These are phyloP conservation scores for Theristicus caerulescens DNA, from an alignment of 2,113 vertebrate genomes.

Conservation along the genomic window DNA sequence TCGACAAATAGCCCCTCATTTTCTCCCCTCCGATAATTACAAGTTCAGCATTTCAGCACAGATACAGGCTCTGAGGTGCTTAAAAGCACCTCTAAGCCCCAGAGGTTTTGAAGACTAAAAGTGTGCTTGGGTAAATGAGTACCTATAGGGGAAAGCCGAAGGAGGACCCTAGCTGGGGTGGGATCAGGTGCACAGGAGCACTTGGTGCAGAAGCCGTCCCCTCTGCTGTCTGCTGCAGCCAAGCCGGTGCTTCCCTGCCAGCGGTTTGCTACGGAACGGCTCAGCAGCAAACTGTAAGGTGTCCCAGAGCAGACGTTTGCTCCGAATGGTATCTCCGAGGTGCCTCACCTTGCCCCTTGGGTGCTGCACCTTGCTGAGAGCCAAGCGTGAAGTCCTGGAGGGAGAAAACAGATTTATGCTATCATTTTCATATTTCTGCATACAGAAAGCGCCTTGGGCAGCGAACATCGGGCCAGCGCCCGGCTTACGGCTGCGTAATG, in stretches of 20 bases:
- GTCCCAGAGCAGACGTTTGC: not conserved
- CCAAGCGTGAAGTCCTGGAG: not conserved
- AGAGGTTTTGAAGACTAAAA: not conserved
- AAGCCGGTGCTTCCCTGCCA: not conserved
- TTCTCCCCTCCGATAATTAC: not conserved
- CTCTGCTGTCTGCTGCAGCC: not conserved
- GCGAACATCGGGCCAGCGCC: accelerated
- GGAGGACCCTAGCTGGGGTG: not conserved
- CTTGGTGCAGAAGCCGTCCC: not conserved
- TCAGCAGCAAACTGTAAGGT: not conserved
- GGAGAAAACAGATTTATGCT: not conserved
- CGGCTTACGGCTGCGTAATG: accelerated
- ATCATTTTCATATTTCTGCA: not conserved
- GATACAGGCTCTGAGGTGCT: not conserved
- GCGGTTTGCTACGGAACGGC: not conserved
- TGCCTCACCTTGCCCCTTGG: not conserved
- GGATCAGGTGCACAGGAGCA: not conserved
- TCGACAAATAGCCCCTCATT: not conserved
- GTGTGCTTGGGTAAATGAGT: not conserved
- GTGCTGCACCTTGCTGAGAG: not conserved
- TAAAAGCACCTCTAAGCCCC: not conserved
- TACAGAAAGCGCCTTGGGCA: not conserved
- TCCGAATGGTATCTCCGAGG: not conserved
- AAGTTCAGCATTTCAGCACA: not conserved
- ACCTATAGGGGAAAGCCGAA: not conserved